phyloP scores from a whole-genome alignment of 2,888 invertebrate species.

The Drosophila diplacantha region DNA sequence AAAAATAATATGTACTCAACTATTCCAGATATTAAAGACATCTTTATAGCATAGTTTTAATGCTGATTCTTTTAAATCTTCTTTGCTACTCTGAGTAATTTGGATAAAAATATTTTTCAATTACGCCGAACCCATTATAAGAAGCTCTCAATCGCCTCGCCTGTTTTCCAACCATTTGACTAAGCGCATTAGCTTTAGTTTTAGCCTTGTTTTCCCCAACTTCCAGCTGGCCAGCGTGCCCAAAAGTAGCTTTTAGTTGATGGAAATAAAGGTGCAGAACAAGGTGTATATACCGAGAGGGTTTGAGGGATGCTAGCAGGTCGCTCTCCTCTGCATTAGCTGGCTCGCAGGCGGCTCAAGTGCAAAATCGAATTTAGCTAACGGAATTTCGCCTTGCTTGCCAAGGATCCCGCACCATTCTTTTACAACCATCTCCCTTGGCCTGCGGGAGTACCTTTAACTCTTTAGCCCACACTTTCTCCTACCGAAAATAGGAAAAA shows the following conservation, averaged over 20 bases:
- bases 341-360: conserved; percentile 64
- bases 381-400: conserved; percentile 67
- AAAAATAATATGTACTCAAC: too few species aligned
- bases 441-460: neutral
- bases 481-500: neutral
- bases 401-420: conserved; percentile 45
- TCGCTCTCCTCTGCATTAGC: conserved; percentile 66
- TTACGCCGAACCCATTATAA: neutral
- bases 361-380: conserved; percentile 71
- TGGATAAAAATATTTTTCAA: neutral
- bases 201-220: conserved; percentile 43
- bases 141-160: conserved; percentile 26
- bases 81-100: neutral
- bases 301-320: conserved; percentile 43
- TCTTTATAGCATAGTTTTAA: too few species aligned
- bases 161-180: conserved; percentile 11
- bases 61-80: neutral
- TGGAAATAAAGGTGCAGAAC: conserved; percentile 35
- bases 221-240: conserved; percentile 14
- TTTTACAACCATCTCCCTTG: conserved; percentile 3
- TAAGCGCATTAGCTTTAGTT: conserved; percentile 59
- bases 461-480: neutral
- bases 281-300: neutral
- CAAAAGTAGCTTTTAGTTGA: conserved; percentile 43
- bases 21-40: too few species aligned